Evolutionary conservation across 2,888 invertebrate genomes (phyloP), one percentile per base, ranked within the genome.

Genomic region (Dicycla oo): DNA sequence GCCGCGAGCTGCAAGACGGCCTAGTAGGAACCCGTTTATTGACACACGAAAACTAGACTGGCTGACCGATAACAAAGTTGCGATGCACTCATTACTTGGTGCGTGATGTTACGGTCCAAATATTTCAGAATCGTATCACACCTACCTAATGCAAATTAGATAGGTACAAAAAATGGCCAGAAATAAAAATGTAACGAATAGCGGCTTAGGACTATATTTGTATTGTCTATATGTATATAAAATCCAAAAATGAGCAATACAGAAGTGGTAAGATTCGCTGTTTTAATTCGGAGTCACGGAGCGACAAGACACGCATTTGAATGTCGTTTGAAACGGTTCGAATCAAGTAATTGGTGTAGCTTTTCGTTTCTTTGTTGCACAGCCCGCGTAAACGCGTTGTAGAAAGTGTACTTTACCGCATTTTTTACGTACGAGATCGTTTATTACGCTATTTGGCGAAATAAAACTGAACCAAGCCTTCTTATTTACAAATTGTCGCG

Each of bases 331-430:
- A 83, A 85, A 86, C 80, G 84, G 81, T 82, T 81, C 73, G 80
- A 87, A 86, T 84, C 80, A 69, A 73, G 74, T 85, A 86, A 85
- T 85, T 84, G 86, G 82, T 82, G 80, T 84, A 69, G 80, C 83
- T 82, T 83, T 82, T 84, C 80, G 81, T 88, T 88, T 88, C 82
- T 85, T 86, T 83, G 81, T 85, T 81, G 83, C 82, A 77, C 80
- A 78, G 83, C 75, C 86, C 47, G 81, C 64, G 70, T 78, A 65
- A 83, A 85, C 84, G 73, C 81, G 82, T 65, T 81, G 84, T 90
- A 91, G 91, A 91, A 91, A 91, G 91, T 89, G 86, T 88, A 86
- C 82, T 86, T 86, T 81, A 78, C 72, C 71, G 78, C 66, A 78
- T 86, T 82, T 83, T 75, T 70, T 78, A 73, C 65, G 70, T 72